Conservation (phyloP, 2,797 vertebrate genomes). For the Peromyscus attwateri region DNA sequence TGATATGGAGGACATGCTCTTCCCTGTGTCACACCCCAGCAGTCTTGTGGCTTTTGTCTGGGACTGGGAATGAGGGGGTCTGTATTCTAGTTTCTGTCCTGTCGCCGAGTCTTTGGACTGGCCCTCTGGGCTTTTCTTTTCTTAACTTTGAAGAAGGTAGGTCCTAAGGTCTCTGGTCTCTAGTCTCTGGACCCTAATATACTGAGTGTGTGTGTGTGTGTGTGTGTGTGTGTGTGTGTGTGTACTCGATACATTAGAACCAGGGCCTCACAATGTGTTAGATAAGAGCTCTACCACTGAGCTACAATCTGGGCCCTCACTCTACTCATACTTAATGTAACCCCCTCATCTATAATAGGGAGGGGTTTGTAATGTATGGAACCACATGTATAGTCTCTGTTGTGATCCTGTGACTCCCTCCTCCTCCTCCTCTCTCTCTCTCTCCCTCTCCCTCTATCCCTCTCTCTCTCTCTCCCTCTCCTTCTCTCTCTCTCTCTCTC, state of each 20-base stretch:
- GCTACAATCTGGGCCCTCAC: background rate
- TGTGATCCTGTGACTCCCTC: too few relatives aligned
- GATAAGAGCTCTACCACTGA: background rate
- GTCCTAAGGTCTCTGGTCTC: background rate
- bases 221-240: background rate
- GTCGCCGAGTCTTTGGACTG: background rate
- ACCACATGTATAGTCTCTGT: background rate
- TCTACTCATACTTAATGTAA: background rate
- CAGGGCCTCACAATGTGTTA: background rate
- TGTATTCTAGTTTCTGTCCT: background rate
- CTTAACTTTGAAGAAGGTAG: constrained; percentile 26
- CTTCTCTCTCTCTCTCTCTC: background rate
- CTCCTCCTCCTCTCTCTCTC: background rate
- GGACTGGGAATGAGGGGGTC: background rate
- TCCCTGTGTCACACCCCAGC: background rate
- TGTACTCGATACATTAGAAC: background rate
- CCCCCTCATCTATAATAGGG: background rate
- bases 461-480: background rate
- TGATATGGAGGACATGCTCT: background rate
- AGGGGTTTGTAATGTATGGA: background rate
- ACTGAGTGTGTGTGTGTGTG: background rate
- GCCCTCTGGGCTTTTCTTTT: constrained; percentile 8
- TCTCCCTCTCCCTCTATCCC: background rate
- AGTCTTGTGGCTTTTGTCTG: background rate
- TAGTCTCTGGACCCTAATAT: background rate